Base-by-base conservation (phyloP, 2,888 invertebrate genomes). In the Perithous albicinctus region DNA sequence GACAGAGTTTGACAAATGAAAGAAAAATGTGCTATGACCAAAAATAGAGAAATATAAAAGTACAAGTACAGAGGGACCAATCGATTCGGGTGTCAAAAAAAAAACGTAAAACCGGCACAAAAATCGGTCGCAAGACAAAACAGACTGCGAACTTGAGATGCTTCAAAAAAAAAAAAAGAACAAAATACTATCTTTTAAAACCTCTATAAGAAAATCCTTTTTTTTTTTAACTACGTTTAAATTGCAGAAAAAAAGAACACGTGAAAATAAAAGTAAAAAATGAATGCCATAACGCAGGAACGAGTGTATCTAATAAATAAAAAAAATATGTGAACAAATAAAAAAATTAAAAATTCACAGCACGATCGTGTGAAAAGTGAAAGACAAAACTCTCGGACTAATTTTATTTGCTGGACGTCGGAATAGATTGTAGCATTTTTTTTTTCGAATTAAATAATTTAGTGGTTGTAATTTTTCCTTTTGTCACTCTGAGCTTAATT, bases 41-140 rank as follows among this genome's bases (percentile, higher is more conserved):
- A 67, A 59, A 64, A 66, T 46, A 72, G 41, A 32, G 63, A 41
- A 64, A 23, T 12, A 72, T n/a, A 59, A 59, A 59, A 12, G 32
- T 29, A 61, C 48, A 32, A 8, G 23, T 43, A 76, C 61, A 78
- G n/a, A 74, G 56, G 69, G 77, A 77, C 81, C n/a, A 56, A 74
- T 76, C 18, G 56, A 76, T 66, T 80, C 46, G 54, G 32, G 70
- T 51, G 38, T 23, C n/a, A n/a, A n/a, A n/a, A n/a, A n/a, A n/a
- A n/a, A n/a, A n/a, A n/a, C n/a, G n/a, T n/a, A 61, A 20, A 61
- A 70, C 80, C 80, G 80, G 64, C 69, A 72, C 35, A 76, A 76
- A 76, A 76, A 80, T 66, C 75, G 56, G 15, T 75, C 76, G 64
- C 76, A 76, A 80, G 66, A 66, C 80, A 78, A 20, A 48, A 78